Evolutionary conservation across 2,113 vertebrate genomes (phyloP), one percentile per base, ranked within the genome.

Genomic region (Callospermophilus lateralis): DNA sequence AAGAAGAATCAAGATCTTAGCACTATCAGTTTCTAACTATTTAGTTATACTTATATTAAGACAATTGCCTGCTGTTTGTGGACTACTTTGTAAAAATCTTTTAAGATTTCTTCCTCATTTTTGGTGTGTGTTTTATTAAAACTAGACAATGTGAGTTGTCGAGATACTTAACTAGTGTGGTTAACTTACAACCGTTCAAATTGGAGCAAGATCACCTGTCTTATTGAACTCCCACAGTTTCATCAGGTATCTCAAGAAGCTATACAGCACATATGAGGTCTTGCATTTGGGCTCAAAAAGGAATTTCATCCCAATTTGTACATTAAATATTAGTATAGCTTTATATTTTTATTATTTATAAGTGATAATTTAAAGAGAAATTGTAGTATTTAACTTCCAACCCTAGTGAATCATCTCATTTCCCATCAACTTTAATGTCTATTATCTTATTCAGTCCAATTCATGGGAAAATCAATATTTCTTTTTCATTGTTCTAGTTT

Each of bases 131-230:
- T 97, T 94, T 93, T 68, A 72, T 91, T 85, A 81, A 96, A 61
- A 90, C 10, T 63, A n/a, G 55, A 87, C 19, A 73, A 79, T 73
- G 15, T 94, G 83, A 90, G 87, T 53, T 88, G 77, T 78, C 77
- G 77, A 81, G 86, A 77, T 88, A 72, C 65, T 96, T 94, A 84
- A 81, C 32, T 61, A 53, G 34, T 85, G n/a, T 42, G 73, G 89
- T 90, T 80, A 91, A 67, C 93, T 90, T 93, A 24, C 26, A 79
- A 30, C 51, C 73, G 67, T 93, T 94, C 72, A 79, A 88, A 67
- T 30, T 63, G 12, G 68, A 93, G 37, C 26, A 93, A 93, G 22
- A 30, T 45, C 61, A 22, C 53, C 15, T 58, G 30, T 79, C 12
- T 89, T 30, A 55, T 34, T 95, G 83, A 83, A 78, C 61, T 89